Evolutionary conservation across 2,113 vertebrate species (phyloP).

Genomic region (Ariopsis seemanni): DNA sequence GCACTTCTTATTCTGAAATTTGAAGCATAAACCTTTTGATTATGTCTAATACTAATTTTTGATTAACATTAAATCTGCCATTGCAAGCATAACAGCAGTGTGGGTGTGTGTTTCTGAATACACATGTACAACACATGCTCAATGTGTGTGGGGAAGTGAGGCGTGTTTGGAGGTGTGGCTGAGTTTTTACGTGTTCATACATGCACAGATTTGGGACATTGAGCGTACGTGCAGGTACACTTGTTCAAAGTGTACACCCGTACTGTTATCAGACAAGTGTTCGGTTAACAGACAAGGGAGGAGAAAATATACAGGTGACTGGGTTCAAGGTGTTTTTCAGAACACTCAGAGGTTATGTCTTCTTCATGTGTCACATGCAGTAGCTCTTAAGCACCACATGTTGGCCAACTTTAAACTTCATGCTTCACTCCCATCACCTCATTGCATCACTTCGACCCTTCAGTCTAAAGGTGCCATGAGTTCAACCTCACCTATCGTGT

Average conservation of each 20-base stretch:
- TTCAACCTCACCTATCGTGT: background rate
- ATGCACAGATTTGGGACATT: background rate
- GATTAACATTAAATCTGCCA: background rate
- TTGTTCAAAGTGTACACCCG: background rate
- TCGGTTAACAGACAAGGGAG: background rate
- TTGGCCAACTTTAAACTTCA: background rate
- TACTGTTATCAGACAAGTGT: background rate
- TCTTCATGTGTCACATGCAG: background rate
- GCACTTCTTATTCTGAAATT: no score
- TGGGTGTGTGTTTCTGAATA: background rate
- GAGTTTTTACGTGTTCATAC: background rate
- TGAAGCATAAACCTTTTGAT: no score
- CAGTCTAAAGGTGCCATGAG: background rate
- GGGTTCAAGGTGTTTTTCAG: background rate
- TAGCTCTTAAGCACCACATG: background rate
- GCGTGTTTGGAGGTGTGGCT: constrained; percentile 23
- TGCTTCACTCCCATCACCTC: background rate
- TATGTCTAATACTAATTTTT: no score
- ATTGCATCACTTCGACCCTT: background rate
- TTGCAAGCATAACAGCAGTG: background rate
- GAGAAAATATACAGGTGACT: background rate
- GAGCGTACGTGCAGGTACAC: background rate
- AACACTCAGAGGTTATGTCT: background rate
- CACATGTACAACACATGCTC: background rate
- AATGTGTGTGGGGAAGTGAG: background rate